Evolutionary conservation across 2,888 invertebrate species (phyloP).

Genomic region (Cyrtodaria siliqua): DNA sequence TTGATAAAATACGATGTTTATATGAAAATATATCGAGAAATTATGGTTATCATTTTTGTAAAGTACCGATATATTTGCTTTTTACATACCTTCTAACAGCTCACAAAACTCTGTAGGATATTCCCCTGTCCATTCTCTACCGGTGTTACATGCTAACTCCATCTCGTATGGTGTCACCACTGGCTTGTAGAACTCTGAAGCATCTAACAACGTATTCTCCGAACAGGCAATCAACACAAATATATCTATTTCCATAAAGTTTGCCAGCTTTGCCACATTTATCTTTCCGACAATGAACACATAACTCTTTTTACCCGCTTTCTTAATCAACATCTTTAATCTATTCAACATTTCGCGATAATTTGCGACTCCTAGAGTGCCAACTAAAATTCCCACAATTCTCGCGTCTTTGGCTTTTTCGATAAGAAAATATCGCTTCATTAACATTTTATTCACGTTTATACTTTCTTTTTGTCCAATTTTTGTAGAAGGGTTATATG

Average conservation of each 20-base stretch:
- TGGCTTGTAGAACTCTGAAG: conserved; percentile 95
- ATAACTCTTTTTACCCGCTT: conserved; percentile 94
- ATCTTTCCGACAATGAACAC: conserved; percentile 97
- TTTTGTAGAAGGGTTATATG: conserved; percentile 83
- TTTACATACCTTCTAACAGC: conserved; percentile 89
- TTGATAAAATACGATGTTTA: too few relatives aligned
- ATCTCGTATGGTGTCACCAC: conserved; percentile 97
- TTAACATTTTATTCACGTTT: conserved; percentile 89
- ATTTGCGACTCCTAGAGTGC: conserved; percentile 94
- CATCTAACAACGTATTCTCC: conserved; percentile 93
- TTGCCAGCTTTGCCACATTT: conserved; percentile 97
- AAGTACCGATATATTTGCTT: too few relatives aligned
- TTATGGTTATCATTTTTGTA: too few relatives aligned
- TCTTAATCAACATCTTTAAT: conserved; percentile 91
- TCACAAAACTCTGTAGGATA: conserved; percentile 92
- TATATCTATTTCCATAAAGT: conserved; percentile 96
- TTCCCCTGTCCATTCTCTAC: conserved; percentile 86
- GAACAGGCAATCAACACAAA: conserved; percentile 97
- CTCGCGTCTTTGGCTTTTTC: conserved; percentile 97
- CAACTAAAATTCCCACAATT: conserved; percentile 95
- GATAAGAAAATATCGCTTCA: conserved; percentile 93
- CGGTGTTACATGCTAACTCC: conserved; percentile 90
- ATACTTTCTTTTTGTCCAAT: conserved; percentile 67
- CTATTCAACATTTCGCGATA: conserved; percentile 90
- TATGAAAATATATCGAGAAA: too few relatives aligned